These are phyloP conservation scores for Tenthredo livida DNA, from an alignment of 2,888 invertebrate species.

Conservation along the genomic window DNA sequence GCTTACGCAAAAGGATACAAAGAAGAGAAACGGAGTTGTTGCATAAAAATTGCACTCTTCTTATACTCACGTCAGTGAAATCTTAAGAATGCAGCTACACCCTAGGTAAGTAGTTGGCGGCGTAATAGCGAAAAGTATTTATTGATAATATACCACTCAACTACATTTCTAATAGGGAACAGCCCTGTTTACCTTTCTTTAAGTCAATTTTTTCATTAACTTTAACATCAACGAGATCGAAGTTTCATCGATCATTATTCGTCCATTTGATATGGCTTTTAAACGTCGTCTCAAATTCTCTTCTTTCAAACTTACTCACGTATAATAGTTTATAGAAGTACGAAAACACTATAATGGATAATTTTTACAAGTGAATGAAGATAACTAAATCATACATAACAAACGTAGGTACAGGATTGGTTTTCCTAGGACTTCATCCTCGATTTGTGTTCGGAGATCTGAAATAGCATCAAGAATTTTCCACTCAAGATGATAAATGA, in stretches of 20 bases:
- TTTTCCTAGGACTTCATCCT: no score
- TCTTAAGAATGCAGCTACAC: constrained; percentile 14
- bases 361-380: background rate
- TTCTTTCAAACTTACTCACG: no score
- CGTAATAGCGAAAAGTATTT: background rate
- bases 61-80: background rate
- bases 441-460: no score
- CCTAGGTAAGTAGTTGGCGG: background rate
- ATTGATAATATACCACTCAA: background rate
- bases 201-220: constrained; percentile 12
- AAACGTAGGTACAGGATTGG: no score
- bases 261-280: background rate
- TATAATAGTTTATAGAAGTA: no score
- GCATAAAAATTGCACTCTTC: constrained; percentile 15
- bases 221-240: background rate
- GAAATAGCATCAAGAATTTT: no score
- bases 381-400: no score
- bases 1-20: background rate
- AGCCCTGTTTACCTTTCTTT: constrained; percentile 17
- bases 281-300: background rate
- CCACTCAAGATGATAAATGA: background rate
- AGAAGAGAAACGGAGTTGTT: background rate
- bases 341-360: background rate
- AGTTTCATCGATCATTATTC: constrained; percentile 15
- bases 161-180: background rate